Base-by-base conservation (phyloP, 2,113 vertebrate species). In the Chinchilla lanigera region DNA sequence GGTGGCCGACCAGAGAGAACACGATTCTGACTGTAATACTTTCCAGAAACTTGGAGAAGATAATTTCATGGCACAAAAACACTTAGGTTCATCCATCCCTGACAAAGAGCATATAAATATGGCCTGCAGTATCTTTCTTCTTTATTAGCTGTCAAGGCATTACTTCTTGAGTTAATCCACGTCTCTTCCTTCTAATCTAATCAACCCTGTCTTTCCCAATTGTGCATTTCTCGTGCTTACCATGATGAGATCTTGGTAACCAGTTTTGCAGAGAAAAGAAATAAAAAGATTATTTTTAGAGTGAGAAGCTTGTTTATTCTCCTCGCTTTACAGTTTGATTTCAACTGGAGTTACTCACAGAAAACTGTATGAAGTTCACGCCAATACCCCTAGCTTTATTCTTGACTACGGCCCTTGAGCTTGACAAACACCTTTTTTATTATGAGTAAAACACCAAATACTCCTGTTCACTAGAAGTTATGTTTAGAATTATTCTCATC, bases 91-190 rank as follows among this genome's bases (percentile, higher is more conserved):
- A 95, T 80, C 85, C 28, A 69, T 63, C 84, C 86, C 24, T 86
- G 38, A 77, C 77, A 95, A 89, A 69, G 38, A 69, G 10, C 33
- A n/a, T 16, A 84, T 86, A 97, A 97, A 97, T 41, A 86, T 19
- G 89, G 30, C 16, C 65, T 65, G 10, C 52, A 88, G 67, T 52
- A 81, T 85, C 78, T 90, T 87, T 93, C 78, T 95, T 96, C 61
- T 97, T 97, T 96, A 83, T 94, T 94, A 91, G 88, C 54, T 61
- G 96, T 96, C 85, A 93, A 89, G 78, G 94, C 33, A 7, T 54
- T 89, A 86, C 89, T 96, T 17, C 33, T 54, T 95, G 83, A 97
- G 60, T 71, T 93, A 86, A 56, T 56, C 56, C 16, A 85, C 88
- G 61, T 50, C 61, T 54, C 86, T 93, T 50, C 41, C 89, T 78